Evolutionary conservation across 2,888 invertebrate genomes (phyloP), one percentile per base, ranked within the genome.

Genomic region (Platycheirus rosarum): DNA sequence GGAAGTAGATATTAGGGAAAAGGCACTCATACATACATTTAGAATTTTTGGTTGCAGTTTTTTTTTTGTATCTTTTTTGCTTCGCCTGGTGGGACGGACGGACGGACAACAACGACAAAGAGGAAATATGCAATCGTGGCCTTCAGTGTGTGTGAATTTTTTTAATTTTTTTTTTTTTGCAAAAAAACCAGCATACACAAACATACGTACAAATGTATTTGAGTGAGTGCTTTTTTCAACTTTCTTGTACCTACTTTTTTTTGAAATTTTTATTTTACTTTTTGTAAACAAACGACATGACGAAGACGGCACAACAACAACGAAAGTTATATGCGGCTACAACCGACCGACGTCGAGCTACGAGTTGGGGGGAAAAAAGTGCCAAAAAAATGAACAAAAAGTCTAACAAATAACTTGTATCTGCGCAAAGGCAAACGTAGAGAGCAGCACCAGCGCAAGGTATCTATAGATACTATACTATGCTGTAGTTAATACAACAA

Each of bases 301-400:
- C 60, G 66, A 70, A 70, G 80, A 70, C 55, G 49, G 37, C 35
- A 60, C 68, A 69, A 32, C 53, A 57, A 66, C 51, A 63, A 75
- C 75, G 62, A 71, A 63, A 82, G 71, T 62, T 70, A 77, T 71
- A 75, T 66, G 60, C 63, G 69, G 13, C 29, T 26, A 66, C 40
- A 42, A 60, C 11, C 32, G 63, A 63, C n/a, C n/a, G n/a, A n/a
- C n/a, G n/a, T n/a, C n/a, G n/a, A 71, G 53, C 69, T n/a, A n/a
- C n/a, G n/a, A n/a, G n/a, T n/a, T n/a, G n/a, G 68, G 60, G 57
- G 51, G 55, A 73, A 74, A 80, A 80, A 76, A 82, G 76, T 82
- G 76, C 82, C 82, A 82, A 82, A 80, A n/a, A 80, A 82, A 76
- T 80, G 76, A 80, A 70, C 80, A 80, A 80, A 80, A 80, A 82